Base-by-base conservation (phyloP, 2,113 vertebrate species). In the Phalacrocorax aristotelis region DNA sequence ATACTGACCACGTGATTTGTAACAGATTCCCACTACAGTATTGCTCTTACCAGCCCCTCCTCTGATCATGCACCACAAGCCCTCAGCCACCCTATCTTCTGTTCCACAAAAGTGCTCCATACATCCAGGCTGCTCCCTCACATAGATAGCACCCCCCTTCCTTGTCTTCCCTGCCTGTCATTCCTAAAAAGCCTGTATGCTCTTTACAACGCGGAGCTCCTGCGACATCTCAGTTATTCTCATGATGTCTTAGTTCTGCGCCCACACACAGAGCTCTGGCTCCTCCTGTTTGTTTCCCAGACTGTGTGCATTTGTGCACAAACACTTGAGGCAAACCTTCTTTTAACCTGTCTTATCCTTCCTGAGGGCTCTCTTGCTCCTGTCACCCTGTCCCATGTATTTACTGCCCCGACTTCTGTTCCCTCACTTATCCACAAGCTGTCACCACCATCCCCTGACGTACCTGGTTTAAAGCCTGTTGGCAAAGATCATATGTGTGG, bases 401-500 rank as follows among this genome's bases (percentile, higher is more conserved):
- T 96, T 95, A 93, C 75, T 94, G 71, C 84, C 70, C 22, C 3
- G 0, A 85, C 29, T 94, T 86, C 91, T 94, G 46, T 83, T 96
- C 95, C 95, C 85, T 96, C 87, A 92, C 90, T 94, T 94, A 88
- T 77, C 87, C 94, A 90, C 78, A 79, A 85, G 82, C 90, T 96
- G 95, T 94, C 95, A 96, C 95, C 95, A 96, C 96, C 83, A 96
- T 80, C 11, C 66, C 27, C 82, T 93, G 92, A 95, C 3, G 0
- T 77, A 96, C 90, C 95, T 94, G 87, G 57, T 92, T 90, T 97
- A 96, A 97, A 96, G 96, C 95, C 96, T 96, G 82, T 93, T 97
- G 95, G 96, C 95, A 96, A 97, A 95, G 87, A 97, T 96, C 95
- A 95, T 96, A 96, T 94, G 96, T 96, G 96, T 93, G 90, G 95